Percentiles rank a stretch among this genome's conserved stretches.
These are phyloP conservation scores for Hesperophylax magnus DNA, from an alignment of 1,140 invertebrate genomes.

Conservation along the genomic window DNA sequence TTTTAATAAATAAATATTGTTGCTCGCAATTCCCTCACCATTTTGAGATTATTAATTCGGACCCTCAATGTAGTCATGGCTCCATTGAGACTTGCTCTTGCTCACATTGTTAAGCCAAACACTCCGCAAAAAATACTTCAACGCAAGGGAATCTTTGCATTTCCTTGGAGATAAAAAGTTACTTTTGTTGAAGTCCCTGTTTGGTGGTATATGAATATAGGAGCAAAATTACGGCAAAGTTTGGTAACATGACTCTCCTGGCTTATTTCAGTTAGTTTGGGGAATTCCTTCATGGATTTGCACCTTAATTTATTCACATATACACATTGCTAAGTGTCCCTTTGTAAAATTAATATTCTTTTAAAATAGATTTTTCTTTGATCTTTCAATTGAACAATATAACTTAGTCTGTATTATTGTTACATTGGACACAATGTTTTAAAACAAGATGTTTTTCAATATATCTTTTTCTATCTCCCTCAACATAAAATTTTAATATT, in stretches of 20 bases:
- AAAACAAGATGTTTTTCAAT: no score
- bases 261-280: background rate
- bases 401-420: no score
- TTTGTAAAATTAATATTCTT: no score
- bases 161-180: background rate
- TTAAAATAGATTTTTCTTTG: no score
- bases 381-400: no score
- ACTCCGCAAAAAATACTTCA: background rate
- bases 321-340: no score
- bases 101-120: background rate
- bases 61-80: background rate
- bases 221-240: background rate
- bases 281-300: background rate
- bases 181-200: background rate
- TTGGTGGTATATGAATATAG: background rate
- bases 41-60: slow-evolving; percentile 26
- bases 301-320: background rate
- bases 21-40: background rate
- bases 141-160: no score
- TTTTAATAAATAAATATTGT: slow-evolving; percentile 44
- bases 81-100: background rate
- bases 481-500: no score
- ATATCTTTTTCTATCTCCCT: no score
- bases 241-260: background rate
- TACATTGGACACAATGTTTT: no score